Conservation (phyloP, 2,888 invertebrate genomes). For the Leptinotarsa tumamoca region DNA sequence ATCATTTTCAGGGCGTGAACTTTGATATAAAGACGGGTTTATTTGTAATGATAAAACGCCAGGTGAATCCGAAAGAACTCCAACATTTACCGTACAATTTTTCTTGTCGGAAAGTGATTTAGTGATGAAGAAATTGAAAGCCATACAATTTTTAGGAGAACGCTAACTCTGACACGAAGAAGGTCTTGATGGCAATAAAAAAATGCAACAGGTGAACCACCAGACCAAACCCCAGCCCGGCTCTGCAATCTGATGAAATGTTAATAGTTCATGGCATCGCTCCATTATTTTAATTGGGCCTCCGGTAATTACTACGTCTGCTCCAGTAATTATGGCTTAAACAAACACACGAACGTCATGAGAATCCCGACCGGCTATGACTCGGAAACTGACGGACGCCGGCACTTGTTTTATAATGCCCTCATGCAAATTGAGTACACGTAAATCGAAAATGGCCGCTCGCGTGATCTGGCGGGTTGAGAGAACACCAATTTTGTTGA, state of each 20-base stretch:
- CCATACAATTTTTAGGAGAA: too few species aligned
- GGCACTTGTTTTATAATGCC: constrained; percentile 37
- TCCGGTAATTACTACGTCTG: constrained; percentile 66
- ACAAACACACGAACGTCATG: constrained; percentile 64
- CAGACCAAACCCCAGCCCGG: constrained; percentile 12
- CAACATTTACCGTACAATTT: too few species aligned
- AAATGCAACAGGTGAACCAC: too few species aligned
- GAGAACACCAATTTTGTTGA: background rate
- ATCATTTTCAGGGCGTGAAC: too few species aligned
- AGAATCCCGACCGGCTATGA: constrained; percentile 56
- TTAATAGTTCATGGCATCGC: constrained; percentile 67
- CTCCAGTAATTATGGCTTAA: constrained; percentile 63
- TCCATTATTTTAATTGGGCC: constrained; percentile 69
- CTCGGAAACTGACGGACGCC: constrained; percentile 40
- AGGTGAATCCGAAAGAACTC: too few species aligned
- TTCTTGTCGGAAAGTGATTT: too few species aligned
- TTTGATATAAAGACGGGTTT: too few species aligned
- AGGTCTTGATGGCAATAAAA: too few species aligned
- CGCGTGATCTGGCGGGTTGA: background rate
- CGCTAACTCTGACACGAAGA: too few species aligned
- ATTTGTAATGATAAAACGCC: too few species aligned
- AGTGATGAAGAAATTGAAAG: too few species aligned
- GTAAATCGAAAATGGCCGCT: constrained; percentile 24
- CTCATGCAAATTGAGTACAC: constrained; percentile 42
- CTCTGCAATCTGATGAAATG: constrained; percentile 60